A percentile compares a stretch with the other conserved stretches of the same genome.
phyloP scores from a whole-genome alignment of 2,797 vertebrate species.

The Simalia tracyae region DNA sequence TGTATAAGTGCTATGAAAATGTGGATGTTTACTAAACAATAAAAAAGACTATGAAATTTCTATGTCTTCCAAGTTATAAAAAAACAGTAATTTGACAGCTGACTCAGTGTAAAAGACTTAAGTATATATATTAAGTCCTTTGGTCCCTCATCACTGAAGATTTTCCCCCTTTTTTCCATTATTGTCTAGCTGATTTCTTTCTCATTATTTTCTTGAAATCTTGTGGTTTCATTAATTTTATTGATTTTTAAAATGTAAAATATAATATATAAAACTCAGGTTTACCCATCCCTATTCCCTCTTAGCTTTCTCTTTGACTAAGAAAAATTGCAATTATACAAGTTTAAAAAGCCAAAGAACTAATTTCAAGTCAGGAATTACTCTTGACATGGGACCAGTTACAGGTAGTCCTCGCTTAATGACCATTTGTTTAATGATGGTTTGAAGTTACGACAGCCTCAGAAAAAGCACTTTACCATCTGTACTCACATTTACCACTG shows the following conservation, averaged over 20 bases:
- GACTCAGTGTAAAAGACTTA: neutral
- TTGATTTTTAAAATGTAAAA: neutral
- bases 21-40: slow-evolving; percentile 2
- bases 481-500: too few relatives aligned
- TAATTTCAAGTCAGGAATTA: neutral
- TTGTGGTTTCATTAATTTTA: neutral
- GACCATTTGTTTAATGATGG: too few relatives aligned
- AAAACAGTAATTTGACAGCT: neutral
- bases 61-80: neutral
- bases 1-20: neutral
- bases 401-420: too few relatives aligned
- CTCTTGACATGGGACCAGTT: neutral
- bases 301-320: neutral
- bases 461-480: too few relatives aligned
- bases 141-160: neutral
- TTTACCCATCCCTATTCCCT: neutral
- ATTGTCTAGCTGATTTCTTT: slow-evolving; percentile 2
- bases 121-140: slow-evolving; percentile 14
- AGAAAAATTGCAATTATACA: neutral
- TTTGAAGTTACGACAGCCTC: too few relatives aligned
- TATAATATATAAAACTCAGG: neutral
- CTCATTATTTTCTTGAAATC: neutral
- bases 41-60: neutral
- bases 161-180: neutral
- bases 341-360: neutral